These are phyloP conservation scores for Anolis carolinensis DNA, from an alignment of 2,113 vertebrate species.

Conservation along the genomic window DNA sequence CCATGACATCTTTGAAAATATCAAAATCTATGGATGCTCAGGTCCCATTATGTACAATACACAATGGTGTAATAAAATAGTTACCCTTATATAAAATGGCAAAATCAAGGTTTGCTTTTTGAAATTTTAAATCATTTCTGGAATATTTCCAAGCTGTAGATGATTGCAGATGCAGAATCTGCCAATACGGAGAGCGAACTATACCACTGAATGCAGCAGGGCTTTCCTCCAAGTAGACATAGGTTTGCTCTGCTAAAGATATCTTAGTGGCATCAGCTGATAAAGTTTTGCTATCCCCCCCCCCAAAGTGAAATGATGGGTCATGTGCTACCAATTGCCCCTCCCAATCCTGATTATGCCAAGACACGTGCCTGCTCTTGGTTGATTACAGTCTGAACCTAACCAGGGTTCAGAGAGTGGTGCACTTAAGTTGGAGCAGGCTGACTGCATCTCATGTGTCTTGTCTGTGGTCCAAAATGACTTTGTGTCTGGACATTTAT, in stretches of 20 bases:
- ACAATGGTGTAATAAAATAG: too few relatives aligned
- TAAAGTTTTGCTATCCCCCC: not conserved
- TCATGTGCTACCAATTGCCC: not conserved
- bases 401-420: constrained; percentile 39
- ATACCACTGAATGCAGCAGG: not conserved
- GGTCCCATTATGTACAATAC: too few relatives aligned
- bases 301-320: not conserved
- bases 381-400: constrained; percentile 14
- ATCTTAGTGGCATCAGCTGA: not conserved
- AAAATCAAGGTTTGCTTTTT: too few relatives aligned
- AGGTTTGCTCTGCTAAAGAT: not conserved
- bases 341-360: not conserved
- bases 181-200: too few relatives aligned
- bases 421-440: constrained; percentile 28
- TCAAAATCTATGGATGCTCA: too few relatives aligned
- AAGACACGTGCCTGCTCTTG: not conserved
- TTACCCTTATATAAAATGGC: too few relatives aligned
- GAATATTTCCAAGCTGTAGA: too few relatives aligned
- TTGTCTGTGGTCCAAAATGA: constrained; percentile 60
- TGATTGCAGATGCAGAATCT: too few relatives aligned
- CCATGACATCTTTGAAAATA: too few relatives aligned
- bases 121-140: too few relatives aligned
- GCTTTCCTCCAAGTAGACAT: not conserved
- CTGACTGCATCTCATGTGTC: constrained; percentile 53
- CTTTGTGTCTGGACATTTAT: constrained; percentile 66